phyloP scores from a whole-genome alignment of 2,888 invertebrate species.

The Xestobium rufovillosum region DNA sequence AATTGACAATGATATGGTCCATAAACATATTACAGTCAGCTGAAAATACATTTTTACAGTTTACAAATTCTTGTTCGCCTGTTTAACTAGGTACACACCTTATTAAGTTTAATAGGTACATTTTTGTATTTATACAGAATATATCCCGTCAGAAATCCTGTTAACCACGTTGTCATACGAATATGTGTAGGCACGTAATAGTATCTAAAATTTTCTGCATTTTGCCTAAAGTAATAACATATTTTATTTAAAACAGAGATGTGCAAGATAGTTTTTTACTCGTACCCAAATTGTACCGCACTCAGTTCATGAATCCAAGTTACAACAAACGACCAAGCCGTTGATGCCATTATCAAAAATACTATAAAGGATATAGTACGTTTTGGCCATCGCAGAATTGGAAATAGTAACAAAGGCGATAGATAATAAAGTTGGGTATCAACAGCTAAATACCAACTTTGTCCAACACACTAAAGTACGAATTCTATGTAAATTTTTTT shows the following conservation, averaged over 20 bases:
- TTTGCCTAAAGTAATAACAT: neutral
- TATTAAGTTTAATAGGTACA: neutral
- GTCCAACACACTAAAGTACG: conserved; percentile 41
- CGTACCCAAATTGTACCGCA: neutral
- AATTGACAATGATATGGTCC: neutral
- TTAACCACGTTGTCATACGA: neutral
- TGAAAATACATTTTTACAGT: conserved; percentile 2
- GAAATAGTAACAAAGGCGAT: conserved; percentile 46
- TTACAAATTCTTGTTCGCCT: no score
- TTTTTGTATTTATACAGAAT: neutral
- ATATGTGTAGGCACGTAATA: neutral
- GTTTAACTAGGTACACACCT: neutral
- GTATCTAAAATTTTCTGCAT: neutral
- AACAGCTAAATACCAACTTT: conserved; percentile 50
- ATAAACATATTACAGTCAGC: neutral
- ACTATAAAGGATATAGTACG: conserved; percentile 7
- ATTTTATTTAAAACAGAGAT: neutral
- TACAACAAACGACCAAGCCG: neutral
- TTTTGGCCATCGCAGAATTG: conserved; percentile 38
- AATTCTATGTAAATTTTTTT: conserved; percentile 6
- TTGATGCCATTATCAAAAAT: neutral
- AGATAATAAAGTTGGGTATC: conserved; percentile 49
- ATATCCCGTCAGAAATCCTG: neutral
- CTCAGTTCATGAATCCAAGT: neutral
- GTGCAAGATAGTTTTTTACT: no score